Evolutionary conservation across 2,888 invertebrate genomes (phyloP).

Genomic region (Limenitis camilla): DNA sequence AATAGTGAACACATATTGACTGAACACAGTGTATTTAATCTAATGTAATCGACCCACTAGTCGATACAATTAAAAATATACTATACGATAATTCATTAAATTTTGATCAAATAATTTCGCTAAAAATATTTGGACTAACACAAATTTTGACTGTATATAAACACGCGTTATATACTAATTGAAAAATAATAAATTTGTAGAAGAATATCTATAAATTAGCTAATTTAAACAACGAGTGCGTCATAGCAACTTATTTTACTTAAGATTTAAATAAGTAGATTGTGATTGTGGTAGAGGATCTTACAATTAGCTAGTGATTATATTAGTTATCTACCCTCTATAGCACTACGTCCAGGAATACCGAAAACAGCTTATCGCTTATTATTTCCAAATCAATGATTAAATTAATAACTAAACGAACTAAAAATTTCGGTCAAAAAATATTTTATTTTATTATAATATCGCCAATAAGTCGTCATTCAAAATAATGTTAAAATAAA

Average conservation of each 20-base stretch:
- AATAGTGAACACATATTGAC: constrained; percentile 61
- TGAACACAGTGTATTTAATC: constrained; percentile 55
- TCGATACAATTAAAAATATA: constrained; percentile 35
- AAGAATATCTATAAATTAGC: constrained; percentile 50
- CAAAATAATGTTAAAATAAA: constrained; percentile 36
- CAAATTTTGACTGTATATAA: constrained; percentile 44
- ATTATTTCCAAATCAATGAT: constrained; percentile 8
- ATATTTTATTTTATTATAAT: constrained; percentile 22
- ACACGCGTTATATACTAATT: constrained; percentile 43
- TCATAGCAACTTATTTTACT: constrained; percentile 19
- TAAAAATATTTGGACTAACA: constrained; percentile 63
- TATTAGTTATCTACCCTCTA: constrained; percentile 14
- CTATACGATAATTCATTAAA: constrained; percentile 35
- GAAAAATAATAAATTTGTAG: constrained; percentile 41
- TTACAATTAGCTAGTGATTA: constrained; percentile 19
- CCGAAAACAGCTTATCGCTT: constrained; percentile 11
- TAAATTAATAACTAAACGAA: constrained; percentile 22
- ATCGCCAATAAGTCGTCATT: constrained; percentile 23
- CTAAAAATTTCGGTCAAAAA: constrained; percentile 1
- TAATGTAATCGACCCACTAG: constrained; percentile 34
- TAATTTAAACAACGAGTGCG: constrained; percentile 36
- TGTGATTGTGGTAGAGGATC: constrained; percentile 13
- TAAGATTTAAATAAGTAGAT: constrained; percentile 18
- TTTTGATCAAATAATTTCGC: constrained; percentile 50
- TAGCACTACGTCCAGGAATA: constrained; percentile 21